phyloP scores from a whole-genome alignment of 2,888 invertebrate genomes.

The Euspilapteryx auroguttella region DNA sequence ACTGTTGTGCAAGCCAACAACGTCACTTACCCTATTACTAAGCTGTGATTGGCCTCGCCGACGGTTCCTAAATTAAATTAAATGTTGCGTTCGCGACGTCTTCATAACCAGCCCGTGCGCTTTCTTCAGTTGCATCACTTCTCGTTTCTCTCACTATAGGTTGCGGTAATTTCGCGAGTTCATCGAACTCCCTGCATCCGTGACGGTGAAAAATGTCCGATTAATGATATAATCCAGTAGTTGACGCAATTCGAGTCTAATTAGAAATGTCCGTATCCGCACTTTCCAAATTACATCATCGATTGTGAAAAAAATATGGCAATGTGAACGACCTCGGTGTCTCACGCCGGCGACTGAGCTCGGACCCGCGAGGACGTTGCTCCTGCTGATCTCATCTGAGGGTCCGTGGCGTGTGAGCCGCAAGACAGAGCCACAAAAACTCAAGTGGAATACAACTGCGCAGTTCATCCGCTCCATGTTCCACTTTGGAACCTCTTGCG shows the following conservation, averaged over 20 bases:
- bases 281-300: slow-evolving; percentile 55
- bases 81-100: too few species aligned
- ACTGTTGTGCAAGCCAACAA: slow-evolving; percentile 37
- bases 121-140: background rate
- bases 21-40: slow-evolving; percentile 13
- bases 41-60: slow-evolving; percentile 22
- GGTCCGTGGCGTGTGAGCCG: too few species aligned
- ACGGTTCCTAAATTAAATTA: too few species aligned
- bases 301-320: slow-evolving; percentile 22
- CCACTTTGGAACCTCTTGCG: too few species aligned
- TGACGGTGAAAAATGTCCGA: slow-evolving; percentile 23
- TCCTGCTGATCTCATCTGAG: slow-evolving; percentile 54
- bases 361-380: slow-evolving; percentile 46
- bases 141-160: background rate
- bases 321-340: slow-evolving; percentile 38
- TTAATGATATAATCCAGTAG: slow-evolving; percentile 38
- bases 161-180: background rate
- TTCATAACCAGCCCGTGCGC: too few species aligned
- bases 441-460: slow-evolving; percentile 1
- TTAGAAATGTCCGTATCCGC: slow-evolving; percentile 48
- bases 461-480: too few species aligned
- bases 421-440: slow-evolving; percentile 1
- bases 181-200: slow-evolving; percentile 21
- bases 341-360: slow-evolving; percentile 35
- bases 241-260: slow-evolving; percentile 24